Evolutionary conservation across 2,113 vertebrate species (phyloP), one percentile per base, ranked within the genome.

Genomic region (Grallaria varia): DNA sequence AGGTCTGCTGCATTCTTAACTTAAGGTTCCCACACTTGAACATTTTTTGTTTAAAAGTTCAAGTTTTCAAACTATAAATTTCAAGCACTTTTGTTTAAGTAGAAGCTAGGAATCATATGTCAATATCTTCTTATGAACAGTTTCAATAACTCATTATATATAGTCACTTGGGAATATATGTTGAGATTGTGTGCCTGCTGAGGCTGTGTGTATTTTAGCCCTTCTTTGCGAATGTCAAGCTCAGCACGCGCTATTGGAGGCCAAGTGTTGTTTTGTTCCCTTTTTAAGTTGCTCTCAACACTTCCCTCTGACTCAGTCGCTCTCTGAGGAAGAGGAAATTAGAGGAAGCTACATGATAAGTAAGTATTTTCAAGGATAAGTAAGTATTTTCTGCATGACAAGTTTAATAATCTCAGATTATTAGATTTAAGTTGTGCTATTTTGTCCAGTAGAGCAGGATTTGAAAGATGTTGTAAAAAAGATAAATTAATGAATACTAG

Each of bases 71-170:
- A 93, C 39, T 83, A 90, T 44, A 90, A 78, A 88, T 81, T 96
- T 95, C 50, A 96, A 94, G 74, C 45, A 78, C 45, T 96, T 96
- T 82, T 87, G 94, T 96, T 90, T 96, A 47, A 91, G 85, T 80
- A 94, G 91, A 97, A 95, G 62, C 18, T 78, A 90, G 50, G 55
- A 84, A 69, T 95, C 73, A 90, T 87, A 76, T 13, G 7, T 87
- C 5, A 82, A 87, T 96, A 76, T 93, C 75, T 89, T 87, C 92
- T 92, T 78, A 87, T 27, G 44, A 96, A 89, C 35, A 80, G 28
- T 95, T 96, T 96, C 79, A 95, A 76, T 66, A 86, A 91, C 90
- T 89, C 63, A 60, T 93, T 50, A 85, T 78, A 60, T 92, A 73
- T 88, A 60, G n/a, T 87, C 44, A 82, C 35, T 62, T 88, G 68